Percentiles rank a stretch among this genome's conserved stretches.
Conservation (phyloP, 2,797 vertebrate species). For the Squalus acanthias region DNA sequence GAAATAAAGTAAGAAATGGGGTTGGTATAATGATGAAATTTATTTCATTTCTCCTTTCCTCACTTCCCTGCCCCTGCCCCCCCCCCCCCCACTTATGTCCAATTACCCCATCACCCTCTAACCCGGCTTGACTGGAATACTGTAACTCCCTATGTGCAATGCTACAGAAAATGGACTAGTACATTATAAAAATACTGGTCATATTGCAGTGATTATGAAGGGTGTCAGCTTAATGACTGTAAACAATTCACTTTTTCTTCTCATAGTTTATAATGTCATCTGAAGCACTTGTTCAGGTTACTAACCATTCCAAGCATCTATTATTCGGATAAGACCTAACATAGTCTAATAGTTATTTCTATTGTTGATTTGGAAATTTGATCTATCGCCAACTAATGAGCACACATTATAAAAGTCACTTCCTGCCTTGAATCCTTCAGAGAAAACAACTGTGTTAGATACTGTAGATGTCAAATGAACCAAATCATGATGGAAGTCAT, state of each 20-base stretch:
- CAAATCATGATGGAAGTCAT: not conserved
- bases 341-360: not conserved
- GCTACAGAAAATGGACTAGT: not conserved
- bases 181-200: not conserved
- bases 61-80: not conserved
- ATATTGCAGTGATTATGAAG: not conserved
- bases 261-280: not conserved
- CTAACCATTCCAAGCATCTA: not conserved
- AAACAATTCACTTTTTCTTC: not conserved
- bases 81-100: no score
- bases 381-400: not conserved
- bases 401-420: not conserved
- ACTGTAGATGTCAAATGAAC: not conserved
- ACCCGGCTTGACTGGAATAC: not conserved
- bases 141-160: not conserved
- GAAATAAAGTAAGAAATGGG: not conserved
- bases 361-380: slow-evolving; percentile 15
- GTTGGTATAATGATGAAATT: not conserved
- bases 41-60: not conserved
- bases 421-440: not conserved
- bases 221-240: not conserved
- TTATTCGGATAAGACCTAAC: not conserved
- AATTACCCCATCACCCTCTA: not conserved
- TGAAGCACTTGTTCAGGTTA: not conserved
- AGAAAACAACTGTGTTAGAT: not conserved